phyloP scores from a whole-genome alignment of 2,113 vertebrate species.

The Channa maculata region DNA sequence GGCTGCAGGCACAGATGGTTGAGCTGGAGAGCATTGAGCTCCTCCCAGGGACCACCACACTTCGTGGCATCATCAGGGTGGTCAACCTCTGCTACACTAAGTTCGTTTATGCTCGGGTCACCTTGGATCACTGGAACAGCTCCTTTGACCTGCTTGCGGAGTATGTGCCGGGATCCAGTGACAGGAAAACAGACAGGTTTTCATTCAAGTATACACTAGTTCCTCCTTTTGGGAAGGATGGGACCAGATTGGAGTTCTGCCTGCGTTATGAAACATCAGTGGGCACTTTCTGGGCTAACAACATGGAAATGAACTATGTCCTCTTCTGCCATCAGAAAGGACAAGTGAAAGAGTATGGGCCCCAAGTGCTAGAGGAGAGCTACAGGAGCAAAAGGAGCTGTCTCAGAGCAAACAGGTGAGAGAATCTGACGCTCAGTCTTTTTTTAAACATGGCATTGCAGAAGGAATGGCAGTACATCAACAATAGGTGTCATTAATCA shows the following conservation, averaged over 20 bases:
- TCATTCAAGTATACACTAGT: conserved; percentile 88
- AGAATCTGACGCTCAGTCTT: conserved; percentile 13
- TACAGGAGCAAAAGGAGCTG: conserved; percentile 90
- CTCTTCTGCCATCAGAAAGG: conserved; percentile 89
- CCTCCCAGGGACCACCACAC: conserved; percentile 83
- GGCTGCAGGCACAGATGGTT: conserved; percentile 87
- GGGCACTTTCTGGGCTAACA: conserved; percentile 95
- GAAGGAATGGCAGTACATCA: neutral
- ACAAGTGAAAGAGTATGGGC: conserved; percentile 57
- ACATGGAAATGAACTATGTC: conserved; percentile 89
- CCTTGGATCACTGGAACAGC: conserved; percentile 89
- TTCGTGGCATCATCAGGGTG: conserved; percentile 91
- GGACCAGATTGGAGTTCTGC: conserved; percentile 90
- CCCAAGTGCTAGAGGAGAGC: conserved; percentile 85
- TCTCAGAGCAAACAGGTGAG: conserved; percentile 91
- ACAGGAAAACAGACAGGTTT: conserved; percentile 91
- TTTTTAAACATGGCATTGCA: conserved; percentile 35
- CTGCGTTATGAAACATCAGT: conserved; percentile 90
- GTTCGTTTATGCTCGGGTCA: conserved; percentile 87
- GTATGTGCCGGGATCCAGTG: conserved; percentile 92
- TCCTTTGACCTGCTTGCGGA: conserved; percentile 91
- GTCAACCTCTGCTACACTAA: conserved; percentile 93
- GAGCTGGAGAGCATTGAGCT: conserved; percentile 88
- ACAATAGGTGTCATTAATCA: neutral
- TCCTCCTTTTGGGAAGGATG: conserved; percentile 87